Percentiles rank a stretch among this genome's conserved stretches.
Evolutionary conservation across 2,888 invertebrate genomes (phyloP).

Genomic region (Nephrotoma guestfalica): DNA sequence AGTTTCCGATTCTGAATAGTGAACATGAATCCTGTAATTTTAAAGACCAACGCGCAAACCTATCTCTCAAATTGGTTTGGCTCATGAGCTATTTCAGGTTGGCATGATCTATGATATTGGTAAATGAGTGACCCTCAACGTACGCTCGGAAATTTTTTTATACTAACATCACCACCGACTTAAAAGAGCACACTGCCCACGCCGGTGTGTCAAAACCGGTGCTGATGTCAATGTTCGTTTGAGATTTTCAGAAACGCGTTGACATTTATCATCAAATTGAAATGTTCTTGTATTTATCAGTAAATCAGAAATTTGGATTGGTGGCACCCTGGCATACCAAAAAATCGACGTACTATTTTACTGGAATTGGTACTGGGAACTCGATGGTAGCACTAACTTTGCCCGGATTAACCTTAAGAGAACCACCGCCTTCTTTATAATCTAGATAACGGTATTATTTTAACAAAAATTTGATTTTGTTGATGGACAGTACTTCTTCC

Average conservation of each 20-base stretch:
- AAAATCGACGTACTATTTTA: background rate
- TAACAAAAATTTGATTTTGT: background rate
- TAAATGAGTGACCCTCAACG: no score
- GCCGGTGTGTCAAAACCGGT: background rate
- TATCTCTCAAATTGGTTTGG: background rate
- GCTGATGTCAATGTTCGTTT: background rate
- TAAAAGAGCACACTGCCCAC: background rate
- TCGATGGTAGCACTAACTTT: no score
- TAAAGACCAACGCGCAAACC: slow-evolving; percentile 1
- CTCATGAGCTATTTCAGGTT: background rate
- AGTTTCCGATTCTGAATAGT: background rate
- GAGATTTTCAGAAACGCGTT: background rate
- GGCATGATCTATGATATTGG: background rate
- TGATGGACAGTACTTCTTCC: no score
- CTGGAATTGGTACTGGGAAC: no score
- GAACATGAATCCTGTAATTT: background rate
- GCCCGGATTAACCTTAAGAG: no score
- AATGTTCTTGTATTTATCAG: background rate
- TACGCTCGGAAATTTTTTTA: no score
- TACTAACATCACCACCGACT: background rate
- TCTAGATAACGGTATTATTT: no score
- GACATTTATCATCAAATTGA: background rate
- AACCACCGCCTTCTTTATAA: no score
- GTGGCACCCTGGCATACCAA: background rate
- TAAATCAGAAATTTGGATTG: background rate